Base-by-base conservation (phyloP, 1,140 invertebrate species). In the Lucilia sericata region DNA sequence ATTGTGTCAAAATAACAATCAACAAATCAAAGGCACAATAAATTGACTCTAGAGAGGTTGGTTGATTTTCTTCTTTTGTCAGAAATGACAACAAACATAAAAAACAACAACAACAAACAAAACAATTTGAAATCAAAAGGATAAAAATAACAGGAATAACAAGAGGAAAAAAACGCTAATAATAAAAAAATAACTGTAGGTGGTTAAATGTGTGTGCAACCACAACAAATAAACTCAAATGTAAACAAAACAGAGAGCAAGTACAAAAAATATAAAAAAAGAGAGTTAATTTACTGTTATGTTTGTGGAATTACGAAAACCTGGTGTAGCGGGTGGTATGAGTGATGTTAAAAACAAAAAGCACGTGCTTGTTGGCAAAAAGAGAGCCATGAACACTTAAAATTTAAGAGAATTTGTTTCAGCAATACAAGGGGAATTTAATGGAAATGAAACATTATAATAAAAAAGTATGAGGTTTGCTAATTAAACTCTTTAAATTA, bases 21-120 rank as follows among this genome's bases (percentile, higher is more conserved):
- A 70, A 70, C 65, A 70, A 70, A 70, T 70, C 19, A 70, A 70
- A 70, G 19, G 65, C 65, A 21, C 65, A 70, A 70, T 70, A 70
- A 70, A 70, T 21, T 70, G n/a, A 70, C n/a, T 70, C 65, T 21
- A 21, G 65, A 21, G 65, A 70, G 65, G 21, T 70, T 19, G 65
- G 21, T 70, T 19, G 17, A 21, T 19, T 70, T 30, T 30, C 25
- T 30, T 70, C 21, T 21, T 21, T 70, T 70, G 65, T 70, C 17
- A 21, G 13, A 21, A 12, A 19, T 21, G 2, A 21, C 2, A 70
- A 19, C 21, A 70, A 3, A 70, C 21, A 70, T 5, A n/a, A 70
- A 70, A 21, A 70, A 5, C 42, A 42, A 42, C 42, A 42, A 42
- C 7, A 42, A 42, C 10, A 42, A 7, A 42, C 42, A 12, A 8